Base-by-base conservation (phyloP, 2,888 invertebrate genomes). In the Gonocerus acuteangulatus region DNA sequence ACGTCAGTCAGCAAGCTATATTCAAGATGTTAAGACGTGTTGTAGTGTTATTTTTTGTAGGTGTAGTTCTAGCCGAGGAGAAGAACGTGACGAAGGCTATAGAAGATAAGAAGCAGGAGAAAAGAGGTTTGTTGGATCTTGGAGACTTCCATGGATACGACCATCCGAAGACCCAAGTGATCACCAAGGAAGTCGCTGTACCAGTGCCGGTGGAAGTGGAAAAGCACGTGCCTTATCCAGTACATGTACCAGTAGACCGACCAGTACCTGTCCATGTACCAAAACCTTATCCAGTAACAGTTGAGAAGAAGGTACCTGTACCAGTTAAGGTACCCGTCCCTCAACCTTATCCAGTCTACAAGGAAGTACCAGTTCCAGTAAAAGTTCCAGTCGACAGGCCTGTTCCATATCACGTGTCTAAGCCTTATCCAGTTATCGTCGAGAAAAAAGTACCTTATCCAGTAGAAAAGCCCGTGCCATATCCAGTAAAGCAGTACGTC, bases 231-330 rank as follows among this genome's bases (percentile, higher is more conserved):
- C 87, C 82, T 36, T 80, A 82, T 72, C 64, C 62, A 69, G 85
- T 88, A 16, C 84, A 85, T 77, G 84, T 86, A 47, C 82, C 77
- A 65, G 85, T 86, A 42, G 63, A 64, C 16, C 60, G 65, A 42
- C 70, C 69, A 13, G 61, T 63, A 11, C 67, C 67, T 13, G 84
- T 87, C 3, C 82, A 86, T 68, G 82, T 88, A 39, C 85, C 87
- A 23, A 83, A 85, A 65, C 86, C 87, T 6, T 84, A 83, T 72
- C 87, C 88, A 85, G 81, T 84, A 0, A 82, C 78, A 49, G 82
- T 87, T 0, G 85, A 85, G 69, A 87, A 87, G 71, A 83, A 81
- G 62, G 83, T 87, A 58, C 86, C 86, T 1, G 86, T 86, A 73
- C 63, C 65, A 39, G 66, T 66, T 13, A 67, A 67, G 48, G 62